Percentiles rank a stretch among this genome's conserved stretches.
phyloP scores from a whole-genome alignment of 2,888 invertebrate genomes.

The Apantesis nais region DNA sequence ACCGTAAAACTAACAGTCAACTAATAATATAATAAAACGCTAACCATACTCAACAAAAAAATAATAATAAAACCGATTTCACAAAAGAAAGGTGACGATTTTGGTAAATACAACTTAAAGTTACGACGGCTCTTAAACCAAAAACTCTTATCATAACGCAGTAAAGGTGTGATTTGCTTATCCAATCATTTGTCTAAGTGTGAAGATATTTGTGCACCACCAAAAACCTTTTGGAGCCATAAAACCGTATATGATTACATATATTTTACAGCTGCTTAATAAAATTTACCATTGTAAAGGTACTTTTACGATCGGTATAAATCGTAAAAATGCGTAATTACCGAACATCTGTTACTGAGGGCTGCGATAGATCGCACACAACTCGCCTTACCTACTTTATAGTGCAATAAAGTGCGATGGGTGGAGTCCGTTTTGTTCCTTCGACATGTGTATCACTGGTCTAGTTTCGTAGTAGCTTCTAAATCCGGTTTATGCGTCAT shows the following conservation, averaged over 20 bases:
- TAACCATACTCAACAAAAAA: slow-evolving; percentile 31
- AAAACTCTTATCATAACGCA: rapidly evolving
- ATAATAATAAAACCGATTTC: slow-evolving; percentile 34
- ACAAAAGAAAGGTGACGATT: slow-evolving; percentile 46
- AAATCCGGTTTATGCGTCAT: slow-evolving; percentile 21
- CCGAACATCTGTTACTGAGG: slow-evolving; percentile 48
- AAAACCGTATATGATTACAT: slow-evolving; percentile 52
- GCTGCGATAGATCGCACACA: slow-evolving; percentile 20
- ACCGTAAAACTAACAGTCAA: slow-evolving; percentile 40
- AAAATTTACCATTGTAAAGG: slow-evolving; percentile 56
- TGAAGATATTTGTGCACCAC: slow-evolving; percentile 24
- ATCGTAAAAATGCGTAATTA: slow-evolving; percentile 47
- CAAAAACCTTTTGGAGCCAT: slow-evolving; percentile 48
- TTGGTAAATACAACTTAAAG: slow-evolving; percentile 25
- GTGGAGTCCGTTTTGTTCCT: slow-evolving; percentile 8
- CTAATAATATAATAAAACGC: slow-evolving; percentile 41
- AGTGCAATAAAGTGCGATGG: slow-evolving; percentile 24
- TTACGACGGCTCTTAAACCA: slow-evolving; percentile 3
- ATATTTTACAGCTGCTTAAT: slow-evolving; percentile 59
- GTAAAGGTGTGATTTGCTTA: slow-evolving; percentile 14
- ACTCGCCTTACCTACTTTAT: slow-evolving; percentile 40
- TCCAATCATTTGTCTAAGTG: background rate
- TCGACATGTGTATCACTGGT: slow-evolving; percentile 10
- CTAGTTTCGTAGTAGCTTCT: slow-evolving; percentile 13
- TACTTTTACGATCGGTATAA: slow-evolving; percentile 40